A percentile compares a stretch with the other conserved stretches of the same genome.
phyloP scores from a whole-genome alignment of 2,797 vertebrate genomes.

The Darevskia nairensis region DNA sequence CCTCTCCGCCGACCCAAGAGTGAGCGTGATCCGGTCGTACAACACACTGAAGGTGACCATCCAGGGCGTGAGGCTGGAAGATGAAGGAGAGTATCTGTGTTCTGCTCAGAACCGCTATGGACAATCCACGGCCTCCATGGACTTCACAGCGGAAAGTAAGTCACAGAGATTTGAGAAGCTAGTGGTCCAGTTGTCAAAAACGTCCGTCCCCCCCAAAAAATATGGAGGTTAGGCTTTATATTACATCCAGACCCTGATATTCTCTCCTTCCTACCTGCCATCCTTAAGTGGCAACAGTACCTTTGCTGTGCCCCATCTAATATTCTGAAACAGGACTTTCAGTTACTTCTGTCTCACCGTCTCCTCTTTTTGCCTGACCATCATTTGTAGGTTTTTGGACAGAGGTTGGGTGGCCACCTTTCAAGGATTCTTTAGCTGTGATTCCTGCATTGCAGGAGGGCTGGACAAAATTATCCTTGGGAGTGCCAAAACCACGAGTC shows the following conservation, averaged over 20 bases:
- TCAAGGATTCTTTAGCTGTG: too few species aligned
- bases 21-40: slow-evolving; percentile 16
- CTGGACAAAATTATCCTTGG: too few species aligned
- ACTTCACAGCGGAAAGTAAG: slow-evolving; percentile 77
- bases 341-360: too few species aligned
- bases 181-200: not conserved
- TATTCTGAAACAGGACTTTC: too few species aligned
- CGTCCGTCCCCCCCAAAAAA: too few species aligned
- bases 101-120: slow-evolving; percentile 71
- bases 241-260: not conserved
- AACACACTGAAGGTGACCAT: slow-evolving; percentile 77
- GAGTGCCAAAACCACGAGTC: too few species aligned
- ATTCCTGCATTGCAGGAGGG: too few species aligned
- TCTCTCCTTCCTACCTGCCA: not conserved
- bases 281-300: too few species aligned
- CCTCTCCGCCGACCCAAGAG: not conserved
- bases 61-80: slow-evolving; percentile 65
- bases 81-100: slow-evolving; percentile 76
- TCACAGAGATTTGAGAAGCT: not conserved
- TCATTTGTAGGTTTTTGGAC: too few species aligned
- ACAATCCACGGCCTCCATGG: not conserved
- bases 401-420: too few species aligned
- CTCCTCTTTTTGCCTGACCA: too few species aligned
- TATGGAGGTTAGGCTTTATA: not conserved
- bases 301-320: too few species aligned